Conservation (phyloP, 2,113 vertebrate species). For the Columbina picui region DNA sequence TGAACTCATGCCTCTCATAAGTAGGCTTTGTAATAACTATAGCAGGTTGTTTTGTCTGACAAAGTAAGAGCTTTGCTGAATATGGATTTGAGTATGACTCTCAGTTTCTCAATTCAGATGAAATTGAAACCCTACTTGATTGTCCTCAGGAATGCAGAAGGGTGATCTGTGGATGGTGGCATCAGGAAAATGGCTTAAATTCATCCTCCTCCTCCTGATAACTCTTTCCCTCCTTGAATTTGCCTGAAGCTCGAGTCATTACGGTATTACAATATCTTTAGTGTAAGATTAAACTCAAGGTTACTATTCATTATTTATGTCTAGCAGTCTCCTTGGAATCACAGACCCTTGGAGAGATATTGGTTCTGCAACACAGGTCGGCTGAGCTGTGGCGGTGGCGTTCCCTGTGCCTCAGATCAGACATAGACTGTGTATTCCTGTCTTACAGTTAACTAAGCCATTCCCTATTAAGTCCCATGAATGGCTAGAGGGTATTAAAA, state of each 20-base stretch:
- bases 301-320: background rate
- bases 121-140: background rate
- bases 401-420: background rate
- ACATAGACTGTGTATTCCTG: background rate
- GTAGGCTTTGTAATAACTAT: background rate
- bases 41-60: background rate
- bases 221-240: background rate
- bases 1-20: background rate
- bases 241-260: background rate
- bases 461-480: background rate
- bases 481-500: constrained; percentile 11
- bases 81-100: background rate
- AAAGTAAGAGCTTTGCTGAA: background rate
- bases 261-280: background rate
- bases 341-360: background rate
- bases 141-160: background rate
- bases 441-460: background rate
- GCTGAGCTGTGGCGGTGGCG: background rate
- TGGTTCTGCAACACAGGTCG: background rate
- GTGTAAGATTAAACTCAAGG: background rate
- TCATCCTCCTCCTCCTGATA: background rate
- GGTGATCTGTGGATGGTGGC: background rate
- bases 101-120: background rate
- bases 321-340: background rate
- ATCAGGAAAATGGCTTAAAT: background rate